A percentile compares a stretch with the other conserved stretches of the same genome.
These are phyloP conservation scores for Polyploca ridens DNA, from an alignment of 2,888 invertebrate genomes.

Conservation along the genomic window DNA sequence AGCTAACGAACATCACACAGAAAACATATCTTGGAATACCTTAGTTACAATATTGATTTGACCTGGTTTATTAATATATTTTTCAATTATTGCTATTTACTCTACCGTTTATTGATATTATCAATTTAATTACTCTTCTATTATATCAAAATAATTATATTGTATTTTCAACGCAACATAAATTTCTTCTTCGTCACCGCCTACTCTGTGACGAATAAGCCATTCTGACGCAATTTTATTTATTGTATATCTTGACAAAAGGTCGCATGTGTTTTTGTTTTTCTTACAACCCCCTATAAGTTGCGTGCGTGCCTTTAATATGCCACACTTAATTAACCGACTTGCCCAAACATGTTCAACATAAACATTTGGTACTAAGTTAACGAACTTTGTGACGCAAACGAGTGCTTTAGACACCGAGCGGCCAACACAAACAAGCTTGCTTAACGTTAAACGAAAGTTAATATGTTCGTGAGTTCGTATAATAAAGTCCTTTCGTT, in stretches of 20 bases:
- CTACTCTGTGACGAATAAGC: neutral
- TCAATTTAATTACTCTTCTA: neutral
- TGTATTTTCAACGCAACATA: neutral
- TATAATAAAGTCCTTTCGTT: slow-evolving; percentile 10
- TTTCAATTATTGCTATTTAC: too few species aligned
- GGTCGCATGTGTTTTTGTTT: slow-evolving; percentile 51
- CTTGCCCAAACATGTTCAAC: slow-evolving; percentile 64
- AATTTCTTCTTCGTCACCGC: neutral
- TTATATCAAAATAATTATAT: neutral
- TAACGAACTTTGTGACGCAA: slow-evolving; percentile 60
- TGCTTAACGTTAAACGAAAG: slow-evolving; percentile 17
- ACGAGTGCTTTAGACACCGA: slow-evolving; percentile 32
- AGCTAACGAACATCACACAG: neutral
- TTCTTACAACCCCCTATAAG: slow-evolving; percentile 50
- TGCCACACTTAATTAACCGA: slow-evolving; percentile 65
- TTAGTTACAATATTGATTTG: neutral
- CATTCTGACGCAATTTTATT: neutral
- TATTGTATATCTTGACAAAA: slow-evolving; percentile 13
- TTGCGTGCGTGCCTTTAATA: slow-evolving; percentile 69
- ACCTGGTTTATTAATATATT: too few species aligned
- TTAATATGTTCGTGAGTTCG: slow-evolving; percentile 10
- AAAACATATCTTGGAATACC: neutral
- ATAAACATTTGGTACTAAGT: slow-evolving; percentile 61
- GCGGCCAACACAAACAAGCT: slow-evolving; percentile 27
- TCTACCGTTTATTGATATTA: too few species aligned